Evolutionary conservation across 1,140 invertebrate species (phyloP), one percentile per base, ranked within the genome.

Genomic region (Magallana ariakensis): DNA sequence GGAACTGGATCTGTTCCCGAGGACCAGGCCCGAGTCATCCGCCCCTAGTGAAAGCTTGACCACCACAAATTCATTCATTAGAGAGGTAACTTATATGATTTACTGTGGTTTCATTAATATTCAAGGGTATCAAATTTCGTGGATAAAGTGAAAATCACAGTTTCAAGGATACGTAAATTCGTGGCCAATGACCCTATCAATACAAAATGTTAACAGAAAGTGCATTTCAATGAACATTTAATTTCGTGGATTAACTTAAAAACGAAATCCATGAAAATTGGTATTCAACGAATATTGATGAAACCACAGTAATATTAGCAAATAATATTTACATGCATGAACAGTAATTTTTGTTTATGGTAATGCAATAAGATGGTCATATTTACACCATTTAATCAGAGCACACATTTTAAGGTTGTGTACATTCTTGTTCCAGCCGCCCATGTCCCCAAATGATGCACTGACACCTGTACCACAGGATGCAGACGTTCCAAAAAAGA

Each of bases 1-100:
- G 26, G 92, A 93, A 55, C 91, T 90, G 89, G 92, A 92, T 66
- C 82, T 87, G 10, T 89, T 90, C 55, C 83, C 89, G 56, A 88
- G 87, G 66, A 86, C 84, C 54, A 83, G 90, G 54, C 91, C 90
- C 4, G 89, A 89, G 10, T 92, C 92, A 11, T 84, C 90, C 22
- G 86, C 84, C 16, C 87, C 86, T 33, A 92, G 89, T 87, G 91
- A 92, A 15, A 66, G 83, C 13, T 22, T 70, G 62, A 70, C 62
- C 19, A 70, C 62, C 19, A 22, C 62, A 46, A 88, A 85, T 46
- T 88, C 89, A 13, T 87, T 22, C 26, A 70, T 66, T 62, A 87
- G 66, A 85, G 66, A 57, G 66, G 60, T 58, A 86, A 46, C 75
- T 58, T 70, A 11, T 11, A 22, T 22, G 53, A 81, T 53, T 7